Conservation (phyloP, 2,888 invertebrate genomes). For the Anodontia alba region DNA sequence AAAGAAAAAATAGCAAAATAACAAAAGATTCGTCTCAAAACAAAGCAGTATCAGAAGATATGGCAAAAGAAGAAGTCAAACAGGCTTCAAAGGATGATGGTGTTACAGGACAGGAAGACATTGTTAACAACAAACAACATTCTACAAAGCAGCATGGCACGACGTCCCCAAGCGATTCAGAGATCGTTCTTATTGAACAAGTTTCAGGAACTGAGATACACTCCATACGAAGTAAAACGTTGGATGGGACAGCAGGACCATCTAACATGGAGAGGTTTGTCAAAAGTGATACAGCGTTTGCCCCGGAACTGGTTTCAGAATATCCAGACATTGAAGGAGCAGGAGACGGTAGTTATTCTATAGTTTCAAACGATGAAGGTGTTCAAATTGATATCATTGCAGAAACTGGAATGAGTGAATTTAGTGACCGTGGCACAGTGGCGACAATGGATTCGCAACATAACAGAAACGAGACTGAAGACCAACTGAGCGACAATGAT, state of each 20-base stretch:
- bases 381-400: neutral
- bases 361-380: neutral
- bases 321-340: neutral
- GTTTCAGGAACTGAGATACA: neutral
- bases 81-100: no score
- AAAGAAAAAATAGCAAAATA: neutral
- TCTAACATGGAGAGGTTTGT: neutral
- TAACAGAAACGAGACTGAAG: neutral
- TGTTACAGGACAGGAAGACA: neutral
- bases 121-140: neutral
- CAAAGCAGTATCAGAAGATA: no score
- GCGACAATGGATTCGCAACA: neutral
- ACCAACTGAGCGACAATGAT: neutral
- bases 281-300: neutral
- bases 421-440: neutral
- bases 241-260: neutral
- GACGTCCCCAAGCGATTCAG: neutral
- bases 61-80: no score
- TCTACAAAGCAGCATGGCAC: neutral
- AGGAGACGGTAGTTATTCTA: neutral
- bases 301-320: neutral
- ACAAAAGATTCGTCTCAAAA: neutral
- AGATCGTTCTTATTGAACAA: neutral
- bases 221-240: neutral
- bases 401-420: neutral